These are phyloP conservation scores for Drosophila cardini DNA, from an alignment of 1,140 invertebrate species.

Conservation along the genomic window DNA sequence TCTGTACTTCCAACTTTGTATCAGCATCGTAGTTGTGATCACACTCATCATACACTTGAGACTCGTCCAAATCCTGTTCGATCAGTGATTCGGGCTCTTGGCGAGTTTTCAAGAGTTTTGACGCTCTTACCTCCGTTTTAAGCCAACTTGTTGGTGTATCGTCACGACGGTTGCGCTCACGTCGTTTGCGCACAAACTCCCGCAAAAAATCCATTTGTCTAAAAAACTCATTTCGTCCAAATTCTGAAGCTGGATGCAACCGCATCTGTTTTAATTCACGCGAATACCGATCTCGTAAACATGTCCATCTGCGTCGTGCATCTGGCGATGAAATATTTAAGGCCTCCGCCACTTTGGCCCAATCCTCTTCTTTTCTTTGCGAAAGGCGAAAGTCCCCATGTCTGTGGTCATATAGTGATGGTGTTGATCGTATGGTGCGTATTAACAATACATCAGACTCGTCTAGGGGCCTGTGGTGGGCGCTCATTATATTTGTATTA, in stretches of 20 bases:
- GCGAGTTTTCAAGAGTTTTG: constrained; percentile 24
- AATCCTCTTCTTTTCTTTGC: constrained; percentile 75
- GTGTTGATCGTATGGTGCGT: constrained; percentile 62
- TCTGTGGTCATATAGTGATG: constrained; percentile 70
- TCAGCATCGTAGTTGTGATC: constrained; percentile 64
- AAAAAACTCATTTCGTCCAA: constrained; percentile 75
- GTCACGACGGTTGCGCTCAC: constrained; percentile 61
- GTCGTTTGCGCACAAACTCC: constrained; percentile 70
- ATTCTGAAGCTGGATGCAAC: constrained; percentile 68
- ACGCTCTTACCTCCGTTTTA: constrained; percentile 41
- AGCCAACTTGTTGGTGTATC: constrained; percentile 61
- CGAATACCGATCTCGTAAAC: constrained; percentile 72
- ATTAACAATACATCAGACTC: constrained; percentile 70
- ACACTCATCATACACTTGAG: constrained; percentile 58
- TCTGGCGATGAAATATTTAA: constrained; percentile 65
- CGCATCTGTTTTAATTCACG: constrained; percentile 74
- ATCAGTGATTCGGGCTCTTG: constrained; percentile 42
- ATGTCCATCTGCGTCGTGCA: constrained; percentile 74
- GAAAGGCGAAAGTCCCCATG: constrained; percentile 69
- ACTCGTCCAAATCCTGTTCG: constrained; percentile 53
- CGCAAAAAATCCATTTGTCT: constrained; percentile 77
- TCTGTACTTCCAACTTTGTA: constrained; percentile 60
- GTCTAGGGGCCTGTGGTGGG: constrained; percentile 70
- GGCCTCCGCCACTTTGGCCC: constrained; percentile 64
- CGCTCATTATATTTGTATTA: constrained; percentile 62